Evolutionary conservation across 2,797 vertebrate species (phyloP), one percentile per base, ranked within the genome.

Genomic region (Enteromius radiatus): DNA sequence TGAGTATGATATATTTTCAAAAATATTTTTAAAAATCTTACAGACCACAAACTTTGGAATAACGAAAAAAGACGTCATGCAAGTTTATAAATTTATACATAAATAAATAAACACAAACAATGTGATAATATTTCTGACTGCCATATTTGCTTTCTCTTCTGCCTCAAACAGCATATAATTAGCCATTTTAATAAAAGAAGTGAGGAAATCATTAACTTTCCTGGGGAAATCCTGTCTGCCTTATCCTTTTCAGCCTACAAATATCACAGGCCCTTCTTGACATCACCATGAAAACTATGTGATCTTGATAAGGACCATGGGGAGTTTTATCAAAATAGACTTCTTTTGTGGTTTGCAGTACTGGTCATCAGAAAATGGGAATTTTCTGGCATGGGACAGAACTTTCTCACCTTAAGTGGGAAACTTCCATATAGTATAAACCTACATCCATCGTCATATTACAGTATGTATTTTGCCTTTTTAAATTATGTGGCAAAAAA

Each of bases 201-300:
- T 47, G 75, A 71, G 85, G 81, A 86, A 88, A 89, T 84, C 63
- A 84, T 88, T 90, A 86, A 85, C 88, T 90, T 76, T 71, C 7
- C n/a, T 45, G 56, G 78, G 82, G 81, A 90, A 84, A 86, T 86
- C 83, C 82, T 75, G 61, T 52, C 61, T 11, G 80, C 43, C 47
- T 82, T 56, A 54, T 76, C 63, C 61, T 76, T 75, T 56, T 33
- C 81, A 78, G 33, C 68, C 59, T 64, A 38, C 65, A 86, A 82
- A 86, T 81, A 65, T 45, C 41, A 65, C 73, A 68, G 47, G 38
- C 86, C 59, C 67, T 82, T 59, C 36, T 87, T 43, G 52, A 82
- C 80, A 84, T 68, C 73, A 82, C 52, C 41, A 54, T 70, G 63
- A 76, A 76, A 56, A 82, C 80, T 67, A 54, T 76, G 79, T 63